Percentiles rank a stretch among this genome's conserved stretches.
phyloP scores from a whole-genome alignment of 2,797 vertebrate genomes.

The Orestias chungarensis region DNA sequence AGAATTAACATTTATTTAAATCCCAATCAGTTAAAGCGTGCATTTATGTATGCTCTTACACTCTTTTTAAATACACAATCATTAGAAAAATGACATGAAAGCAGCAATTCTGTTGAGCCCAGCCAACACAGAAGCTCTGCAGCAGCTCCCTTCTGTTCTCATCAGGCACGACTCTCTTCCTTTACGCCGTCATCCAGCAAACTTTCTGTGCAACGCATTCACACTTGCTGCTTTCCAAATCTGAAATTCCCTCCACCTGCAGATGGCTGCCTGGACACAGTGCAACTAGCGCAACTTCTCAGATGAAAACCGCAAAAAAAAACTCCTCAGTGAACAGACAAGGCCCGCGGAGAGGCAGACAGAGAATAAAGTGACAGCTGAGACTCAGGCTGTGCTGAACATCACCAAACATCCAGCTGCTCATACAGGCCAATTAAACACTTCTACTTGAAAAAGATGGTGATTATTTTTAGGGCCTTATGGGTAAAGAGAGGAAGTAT shows the following conservation, averaged over 20 bases:
- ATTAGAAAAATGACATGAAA: constrained; percentile 1
- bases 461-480: constrained; percentile 83
- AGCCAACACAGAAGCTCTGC: background rate
- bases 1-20: background rate
- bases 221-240: constrained; percentile 37
- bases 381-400: constrained; percentile 77
- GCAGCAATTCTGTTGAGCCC: background rate
- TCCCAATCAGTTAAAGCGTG: background rate
- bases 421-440: constrained; percentile 81
- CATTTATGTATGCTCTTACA: background rate
- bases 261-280: constrained; percentile 71
- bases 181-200: constrained; percentile 15
- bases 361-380: constrained; percentile 79
- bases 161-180: constrained; percentile 2
- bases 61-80: background rate
- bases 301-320: constrained; percentile 47
- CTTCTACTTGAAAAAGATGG: constrained; percentile 82
- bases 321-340: constrained; percentile 65
- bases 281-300: constrained; percentile 63
- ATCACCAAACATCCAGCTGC: constrained; percentile 81
- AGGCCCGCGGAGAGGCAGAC: constrained; percentile 70
- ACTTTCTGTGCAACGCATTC: constrained; percentile 26
- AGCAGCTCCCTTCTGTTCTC: constrained; percentile 3
- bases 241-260: constrained; percentile 62
- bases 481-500: constrained; percentile 81